Evolutionary conservation across 2,113 vertebrate genomes (phyloP).

Genomic region (Mobula hypostoma): DNA sequence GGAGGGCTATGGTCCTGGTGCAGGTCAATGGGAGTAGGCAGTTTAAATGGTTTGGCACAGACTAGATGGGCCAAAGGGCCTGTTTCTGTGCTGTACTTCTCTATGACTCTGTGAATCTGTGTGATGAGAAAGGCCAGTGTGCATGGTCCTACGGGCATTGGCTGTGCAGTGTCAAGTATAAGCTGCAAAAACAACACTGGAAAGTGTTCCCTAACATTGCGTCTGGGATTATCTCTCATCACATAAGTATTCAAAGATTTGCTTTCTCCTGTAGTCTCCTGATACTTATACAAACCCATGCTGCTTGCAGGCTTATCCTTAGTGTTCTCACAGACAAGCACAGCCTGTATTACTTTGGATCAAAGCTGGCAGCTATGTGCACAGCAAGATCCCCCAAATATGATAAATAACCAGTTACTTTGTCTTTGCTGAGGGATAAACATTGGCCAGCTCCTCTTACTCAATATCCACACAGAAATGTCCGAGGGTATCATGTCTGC

Average conservation of each 20-base stretch:
- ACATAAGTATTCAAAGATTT: not conserved
- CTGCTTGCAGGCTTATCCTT: not conserved
- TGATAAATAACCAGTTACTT: not conserved
- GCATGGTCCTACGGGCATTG: not conserved
- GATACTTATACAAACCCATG: too few species aligned
- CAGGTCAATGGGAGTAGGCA: too few species aligned
- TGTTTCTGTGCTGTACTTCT: too few species aligned
- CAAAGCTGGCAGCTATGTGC: not conserved
- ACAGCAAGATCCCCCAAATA: not conserved
- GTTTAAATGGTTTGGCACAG: too few species aligned
- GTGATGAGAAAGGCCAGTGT: not conserved
- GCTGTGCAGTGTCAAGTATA: not conserved
- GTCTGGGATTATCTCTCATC: not conserved
- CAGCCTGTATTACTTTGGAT: too few species aligned
- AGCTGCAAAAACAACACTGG: not conserved
- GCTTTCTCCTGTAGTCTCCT: not conserved
- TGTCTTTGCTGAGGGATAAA: not conserved
- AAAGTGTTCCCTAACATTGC: not conserved
- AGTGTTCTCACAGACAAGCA: not conserved
- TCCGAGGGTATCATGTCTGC: too few species aligned
- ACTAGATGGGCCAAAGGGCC: too few species aligned
- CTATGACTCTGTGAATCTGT: too few species aligned
- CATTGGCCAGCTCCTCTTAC: not conserved
- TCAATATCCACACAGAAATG: not conserved
- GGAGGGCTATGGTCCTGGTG: too few species aligned